Base-by-base conservation (phyloP, 2,113 vertebrate genomes). In the Hippolais icterina region DNA sequence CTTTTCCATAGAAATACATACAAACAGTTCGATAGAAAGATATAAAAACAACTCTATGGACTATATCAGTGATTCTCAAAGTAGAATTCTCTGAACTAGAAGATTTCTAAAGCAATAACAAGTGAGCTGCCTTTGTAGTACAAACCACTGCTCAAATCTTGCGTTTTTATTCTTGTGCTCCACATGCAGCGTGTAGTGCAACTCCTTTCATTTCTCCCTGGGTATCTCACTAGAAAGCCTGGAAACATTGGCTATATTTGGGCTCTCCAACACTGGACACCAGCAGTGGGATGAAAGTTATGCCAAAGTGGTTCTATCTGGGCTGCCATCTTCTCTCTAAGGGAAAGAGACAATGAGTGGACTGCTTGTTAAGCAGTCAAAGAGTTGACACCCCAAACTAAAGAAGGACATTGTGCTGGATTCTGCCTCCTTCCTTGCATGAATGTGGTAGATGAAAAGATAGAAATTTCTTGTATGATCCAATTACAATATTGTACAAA, bases 161-260 rank as follows among this genome's bases (percentile, higher is more conserved):
- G 6, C 18, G 17, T 21, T 77, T 50, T 85, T 31, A 65, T 27
- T 60, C 22, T 24, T 49, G 25, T 39, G 41, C 27, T 87, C 12
- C 29, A 54, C 17, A 27, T 35, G 23, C 23, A 77, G 17, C 25
- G 49, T 83, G 25, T 19, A 15, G 33, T 15, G 13, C 0, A 4
- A 22, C 2, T 76, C 23, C 27, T 52, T 71, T 75, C 6, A 33
- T 17, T 80, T 15, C 19, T 71, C 37, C 31, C 27, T 44, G 28
- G 33, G 44, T 20, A 46, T 44, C 31, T 69, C 37, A 74, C 16
- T 56, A 56, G 77, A 83, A 83, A 50, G 7, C 14, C 63, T 64
- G 35, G 31, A 69, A 81, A 52, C 6, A 23, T 0, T 2, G 12
- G 35, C 12, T 42, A 1, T 28, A 25, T 0, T 21, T 6, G 10